A percentile compares a stretch with the other conserved stretches of the same genome.
phyloP scores from a whole-genome alignment of 2,888 invertebrate genomes.

The Eumacrocentrus americanus region DNA sequence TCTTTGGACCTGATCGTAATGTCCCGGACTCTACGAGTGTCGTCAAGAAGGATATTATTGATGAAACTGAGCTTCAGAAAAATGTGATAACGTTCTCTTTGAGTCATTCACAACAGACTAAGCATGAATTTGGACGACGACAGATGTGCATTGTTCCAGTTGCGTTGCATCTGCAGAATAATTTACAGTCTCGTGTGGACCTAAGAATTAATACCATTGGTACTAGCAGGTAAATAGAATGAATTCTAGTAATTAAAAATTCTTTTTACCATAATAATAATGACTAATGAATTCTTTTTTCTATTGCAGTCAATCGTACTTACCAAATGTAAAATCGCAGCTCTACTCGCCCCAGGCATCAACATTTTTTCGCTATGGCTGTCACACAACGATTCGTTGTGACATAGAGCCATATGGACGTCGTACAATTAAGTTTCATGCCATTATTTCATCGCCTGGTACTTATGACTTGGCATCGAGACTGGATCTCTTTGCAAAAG shows the following conservation, averaged over 20 bases:
- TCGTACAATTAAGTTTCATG: slow-evolving; percentile 67
- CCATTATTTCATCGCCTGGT: slow-evolving; percentile 70
- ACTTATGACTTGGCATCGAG: slow-evolving; percentile 72
- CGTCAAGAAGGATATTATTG: slow-evolving; percentile 28
- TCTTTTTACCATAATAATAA: not conserved
- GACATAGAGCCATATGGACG: slow-evolving; percentile 64
- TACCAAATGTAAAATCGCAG: slow-evolving; percentile 56
- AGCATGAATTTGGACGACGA: slow-evolving; percentile 69
- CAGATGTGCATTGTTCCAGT: slow-evolving; percentile 74
- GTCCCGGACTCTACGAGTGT: slow-evolving; percentile 54
- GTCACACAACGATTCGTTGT: slow-evolving; percentile 61
- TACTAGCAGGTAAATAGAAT: slow-evolving; percentile 64
- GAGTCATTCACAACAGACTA: slow-evolving; percentile 50
- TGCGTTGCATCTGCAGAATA: slow-evolving; percentile 71
- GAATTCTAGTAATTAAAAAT: not conserved
- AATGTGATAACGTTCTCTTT: slow-evolving; percentile 51
- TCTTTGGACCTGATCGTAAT: slow-evolving; percentile 59
- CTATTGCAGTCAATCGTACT: slow-evolving; percentile 53
- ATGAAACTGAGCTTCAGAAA: slow-evolving; percentile 46
- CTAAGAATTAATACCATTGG: slow-evolving; percentile 70
- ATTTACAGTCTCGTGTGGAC: slow-evolving; percentile 66
- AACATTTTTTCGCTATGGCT: slow-evolving; percentile 58
- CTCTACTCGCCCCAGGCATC: slow-evolving; percentile 60
- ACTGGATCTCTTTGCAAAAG: slow-evolving; percentile 63
- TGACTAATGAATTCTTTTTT: slow-evolving; percentile 30